Evolutionary conservation across 2,113 vertebrate genomes (phyloP).

Genomic region (Tretioscincus oriximinensis): DNA sequence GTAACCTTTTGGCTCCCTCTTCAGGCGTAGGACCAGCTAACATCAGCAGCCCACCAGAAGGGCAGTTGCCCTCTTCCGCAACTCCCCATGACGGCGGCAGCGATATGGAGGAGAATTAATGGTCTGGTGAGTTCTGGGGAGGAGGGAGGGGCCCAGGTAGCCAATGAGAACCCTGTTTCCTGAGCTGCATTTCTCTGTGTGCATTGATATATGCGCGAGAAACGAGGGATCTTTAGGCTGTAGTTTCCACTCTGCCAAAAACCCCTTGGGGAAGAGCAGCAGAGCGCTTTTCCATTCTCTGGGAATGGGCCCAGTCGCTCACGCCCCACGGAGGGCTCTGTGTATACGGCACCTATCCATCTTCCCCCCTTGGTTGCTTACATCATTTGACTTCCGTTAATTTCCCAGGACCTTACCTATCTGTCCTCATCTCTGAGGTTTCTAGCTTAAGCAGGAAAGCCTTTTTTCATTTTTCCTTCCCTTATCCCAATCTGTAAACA

Average conservation of each 20-base stretch:
- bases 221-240: not conserved
- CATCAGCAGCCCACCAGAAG: slow-evolving; percentile 39
- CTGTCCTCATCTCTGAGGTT: too few species aligned
- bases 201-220: too few species aligned
- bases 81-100: slow-evolving; percentile 37
- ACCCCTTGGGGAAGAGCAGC: not conserved
- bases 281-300: slow-evolving; percentile 7
- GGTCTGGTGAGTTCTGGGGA: slow-evolving; percentile 36
- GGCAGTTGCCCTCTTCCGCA: not conserved
- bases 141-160: not conserved
- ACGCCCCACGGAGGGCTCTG: not conserved
- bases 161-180: not conserved
- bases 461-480: not conserved
- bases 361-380: not conserved
- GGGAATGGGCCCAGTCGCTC: not conserved
- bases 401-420: not conserved
- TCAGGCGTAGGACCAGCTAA: slow-evolving; percentile 39
- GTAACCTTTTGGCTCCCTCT: slow-evolving; percentile 38
- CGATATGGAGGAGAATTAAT: slow-evolving; percentile 53
- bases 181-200: not conserved
- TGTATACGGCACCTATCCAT: not conserved
- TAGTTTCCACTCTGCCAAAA: not conserved
- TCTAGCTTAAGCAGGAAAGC: too few species aligned
- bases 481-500: not conserved
- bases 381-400: not conserved